Evolutionary conservation across 1,140 invertebrate genomes (phyloP).

Genomic region (Lithobius niger): DNA sequence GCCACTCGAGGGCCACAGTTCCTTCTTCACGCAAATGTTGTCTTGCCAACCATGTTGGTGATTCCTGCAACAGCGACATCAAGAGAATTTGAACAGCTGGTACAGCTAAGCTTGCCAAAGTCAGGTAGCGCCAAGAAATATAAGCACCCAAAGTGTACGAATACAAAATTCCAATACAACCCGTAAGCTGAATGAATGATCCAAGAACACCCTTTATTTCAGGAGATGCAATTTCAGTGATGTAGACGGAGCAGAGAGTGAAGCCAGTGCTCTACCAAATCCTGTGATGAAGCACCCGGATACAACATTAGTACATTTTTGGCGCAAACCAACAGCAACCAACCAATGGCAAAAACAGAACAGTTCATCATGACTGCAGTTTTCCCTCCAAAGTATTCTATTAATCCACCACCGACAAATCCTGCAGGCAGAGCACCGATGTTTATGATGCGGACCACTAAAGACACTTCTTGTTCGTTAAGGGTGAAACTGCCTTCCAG

Average conservation of each 20-base stretch:
- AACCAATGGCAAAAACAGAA: constrained; percentile 61
- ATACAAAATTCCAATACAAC: constrained; percentile 76
- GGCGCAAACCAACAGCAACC: constrained; percentile 62
- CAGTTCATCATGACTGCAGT: constrained; percentile 61
- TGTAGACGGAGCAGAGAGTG: constrained; percentile 76
- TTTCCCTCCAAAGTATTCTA: constrained; percentile 70
- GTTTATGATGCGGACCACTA: constrained; percentile 81
- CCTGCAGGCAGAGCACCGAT: constrained; percentile 71
- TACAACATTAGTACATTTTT: constrained; percentile 53
- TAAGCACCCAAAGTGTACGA: constrained; percentile 28
- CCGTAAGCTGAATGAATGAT: constrained; percentile 50
- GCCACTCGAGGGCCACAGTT: constrained; percentile 54
- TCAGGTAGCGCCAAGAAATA: constrained; percentile 19
- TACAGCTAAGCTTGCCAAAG: constrained; percentile 26
- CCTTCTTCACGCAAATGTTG: constrained; percentile 51
- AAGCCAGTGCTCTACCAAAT: constrained; percentile 69
- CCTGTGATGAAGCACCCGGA: constrained; percentile 61
- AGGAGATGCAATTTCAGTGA: constrained; percentile 81
- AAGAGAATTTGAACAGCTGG: constrained; percentile 42
- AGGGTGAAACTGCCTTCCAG: neutral
- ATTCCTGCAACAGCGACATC: constrained; percentile 24
- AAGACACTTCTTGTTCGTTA: constrained; percentile 46
- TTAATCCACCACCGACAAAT: constrained; percentile 62
- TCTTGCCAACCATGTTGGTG: constrained; percentile 15
- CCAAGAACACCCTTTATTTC: constrained; percentile 77